Evolutionary conservation across 1,140 invertebrate genomes (phyloP), one percentile per base, ranked within the genome.

Genomic region (Polyergus mexicanus): DNA sequence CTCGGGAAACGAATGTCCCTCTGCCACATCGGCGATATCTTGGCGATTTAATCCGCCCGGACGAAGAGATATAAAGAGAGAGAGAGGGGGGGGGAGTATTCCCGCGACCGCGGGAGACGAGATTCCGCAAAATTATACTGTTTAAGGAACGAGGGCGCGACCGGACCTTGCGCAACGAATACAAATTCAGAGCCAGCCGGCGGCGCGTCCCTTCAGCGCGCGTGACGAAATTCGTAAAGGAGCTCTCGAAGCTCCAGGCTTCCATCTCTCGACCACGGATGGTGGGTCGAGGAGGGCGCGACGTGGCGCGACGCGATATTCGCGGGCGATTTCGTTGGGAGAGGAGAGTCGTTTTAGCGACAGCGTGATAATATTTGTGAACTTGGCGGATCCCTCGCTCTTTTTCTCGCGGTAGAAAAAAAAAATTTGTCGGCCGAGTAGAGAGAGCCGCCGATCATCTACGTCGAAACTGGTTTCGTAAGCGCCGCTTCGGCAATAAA

Each of bases 131-230:
- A 89, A 89, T 89, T 86, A 81, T 86, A 89, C 88, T 65, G 88
- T 78, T 84, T 80, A 85, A 86, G 85, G 75, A 90, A 89, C 72
- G 89, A 84, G 88, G 88, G 85, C 88, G 84, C 88, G 89, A 89
- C 81, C 89, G 60, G 88, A 90, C 83, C 85, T 89, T 87, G 83
- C 88, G 76, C 88, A 90, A 90, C 88, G 88, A 90, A 90, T 90
- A 90, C 88, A 89, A 90, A 89, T 89, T 88, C 76, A 71, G 51
- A 51, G 68, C 51, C 65, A 85, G 85, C 88, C 47, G 75, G 44
- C 84, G 72, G 58, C 81, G 74, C 71, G 85, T 87, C 89, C 89
- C 85, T 90, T 88, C 35, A 72, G n/a, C 77, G 80, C 83, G 77
- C 83, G 85, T 87, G 85, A 91, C 88, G 72, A 85, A 89, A 90